phyloP scores from a whole-genome alignment of 1,140 invertebrate species.

The Stegodyphus mimosarum region DNA sequence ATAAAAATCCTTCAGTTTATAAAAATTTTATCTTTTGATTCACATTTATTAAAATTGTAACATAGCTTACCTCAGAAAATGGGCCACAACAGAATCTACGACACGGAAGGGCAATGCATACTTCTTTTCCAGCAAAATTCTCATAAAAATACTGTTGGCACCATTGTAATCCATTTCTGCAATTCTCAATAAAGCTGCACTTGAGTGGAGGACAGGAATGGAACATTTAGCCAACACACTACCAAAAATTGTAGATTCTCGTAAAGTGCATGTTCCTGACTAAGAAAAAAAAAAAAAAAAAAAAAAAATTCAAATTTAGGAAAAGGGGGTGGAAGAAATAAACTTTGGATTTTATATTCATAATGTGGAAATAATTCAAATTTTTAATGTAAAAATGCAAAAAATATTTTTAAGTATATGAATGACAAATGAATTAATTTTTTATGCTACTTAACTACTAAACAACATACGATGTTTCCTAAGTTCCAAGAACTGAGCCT shows the following conservation, averaged over 20 bases:
- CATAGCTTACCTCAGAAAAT: conserved; percentile 83
- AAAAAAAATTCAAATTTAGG: background rate
- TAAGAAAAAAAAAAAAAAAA: conserved; percentile 68
- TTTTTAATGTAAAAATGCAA: too few species aligned
- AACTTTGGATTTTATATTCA: too few species aligned
- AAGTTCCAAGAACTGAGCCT: too few species aligned
- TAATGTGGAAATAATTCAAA: too few species aligned
- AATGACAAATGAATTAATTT: too few species aligned
- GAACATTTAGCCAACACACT: conserved; percentile 91
- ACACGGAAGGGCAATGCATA: conserved; percentile 97
- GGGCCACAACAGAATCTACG: conserved; percentile 94
- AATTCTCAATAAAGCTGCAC: conserved; percentile 93
- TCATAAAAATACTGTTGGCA: conserved; percentile 95
- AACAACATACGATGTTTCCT: too few species aligned
- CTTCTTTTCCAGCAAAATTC: conserved; percentile 96
- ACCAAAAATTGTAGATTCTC: conserved; percentile 95
- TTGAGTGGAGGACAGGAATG: conserved; percentile 95
- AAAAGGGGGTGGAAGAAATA: too few species aligned
- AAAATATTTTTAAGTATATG: too few species aligned
- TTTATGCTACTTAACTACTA: too few species aligned
- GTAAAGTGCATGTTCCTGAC: conserved; percentile 91
- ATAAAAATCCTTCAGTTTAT: background rate
- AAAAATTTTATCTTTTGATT: background rate
- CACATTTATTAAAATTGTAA: background rate
- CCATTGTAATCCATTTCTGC: conserved; percentile 98